Conservation (phyloP, 2,888 invertebrate species). For the Acanthosepion pharaonis region DNA sequence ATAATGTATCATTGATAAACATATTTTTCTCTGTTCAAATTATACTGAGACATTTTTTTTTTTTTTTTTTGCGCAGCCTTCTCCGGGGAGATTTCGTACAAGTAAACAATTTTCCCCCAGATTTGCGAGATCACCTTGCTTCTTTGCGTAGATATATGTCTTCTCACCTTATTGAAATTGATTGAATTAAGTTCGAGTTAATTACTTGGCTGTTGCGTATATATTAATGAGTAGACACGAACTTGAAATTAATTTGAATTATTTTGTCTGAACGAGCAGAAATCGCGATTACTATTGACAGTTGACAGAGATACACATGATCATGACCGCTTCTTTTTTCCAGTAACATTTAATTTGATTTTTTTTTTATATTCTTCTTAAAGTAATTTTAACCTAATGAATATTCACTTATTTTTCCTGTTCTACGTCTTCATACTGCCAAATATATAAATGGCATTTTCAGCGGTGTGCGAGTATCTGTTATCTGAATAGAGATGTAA, state of each 20-base stretch:
- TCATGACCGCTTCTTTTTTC: background rate
- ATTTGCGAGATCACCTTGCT: background rate
- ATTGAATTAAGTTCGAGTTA: background rate
- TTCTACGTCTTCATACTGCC: background rate
- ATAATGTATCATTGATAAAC: too few relatives aligned
- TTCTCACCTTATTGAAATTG: background rate
- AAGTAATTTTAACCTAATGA: background rate
- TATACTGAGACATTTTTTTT: too few relatives aligned
- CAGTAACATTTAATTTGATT: background rate
- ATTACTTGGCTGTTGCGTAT: background rate
- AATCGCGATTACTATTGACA: background rate
- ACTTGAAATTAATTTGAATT: background rate
- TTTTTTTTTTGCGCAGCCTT: background rate
- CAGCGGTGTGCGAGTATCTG: background rate
- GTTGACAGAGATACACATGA: background rate
- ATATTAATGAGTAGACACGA: background rate
- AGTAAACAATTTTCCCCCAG: background rate
- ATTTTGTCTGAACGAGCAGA: background rate
- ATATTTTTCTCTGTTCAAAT: too few relatives aligned
- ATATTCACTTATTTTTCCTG: background rate
- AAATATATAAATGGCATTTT: background rate
- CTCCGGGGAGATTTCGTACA: background rate
- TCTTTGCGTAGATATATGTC: background rate
- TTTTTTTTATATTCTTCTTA: background rate
- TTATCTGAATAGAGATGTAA: background rate